A percentile compares a stretch with the other conserved stretches of the same genome.
These are phyloP conservation scores for Gallinago media DNA, from an alignment of 2,113 vertebrate species.

Conservation along the genomic window DNA sequence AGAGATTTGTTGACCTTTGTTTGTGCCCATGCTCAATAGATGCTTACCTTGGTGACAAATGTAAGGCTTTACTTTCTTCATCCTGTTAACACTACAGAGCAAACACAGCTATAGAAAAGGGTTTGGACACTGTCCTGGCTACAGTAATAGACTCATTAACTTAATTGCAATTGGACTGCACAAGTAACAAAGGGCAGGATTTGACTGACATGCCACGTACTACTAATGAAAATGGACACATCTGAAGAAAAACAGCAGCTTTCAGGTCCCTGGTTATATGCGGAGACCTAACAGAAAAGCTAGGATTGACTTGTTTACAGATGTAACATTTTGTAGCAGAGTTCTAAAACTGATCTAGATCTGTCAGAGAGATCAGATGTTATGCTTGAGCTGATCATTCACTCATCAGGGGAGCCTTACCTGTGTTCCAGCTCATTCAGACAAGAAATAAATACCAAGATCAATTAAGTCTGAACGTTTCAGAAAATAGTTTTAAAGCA, in stretches of 20 bases:
- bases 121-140: conserved; percentile 7
- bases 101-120: neutral
- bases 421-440: conserved; percentile 5
- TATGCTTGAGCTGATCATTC: neutral
- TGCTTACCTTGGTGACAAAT: conserved; percentile 6
- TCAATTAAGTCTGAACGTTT: neutral
- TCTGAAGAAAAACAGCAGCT: conserved; percentile 29
- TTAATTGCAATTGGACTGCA: neutral
- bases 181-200: conserved; percentile 19
- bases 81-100: neutral
- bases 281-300: neutral
- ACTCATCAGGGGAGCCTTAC: neutral
- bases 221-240: neutral
- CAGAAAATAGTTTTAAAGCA: neutral
- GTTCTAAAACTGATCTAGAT: conserved; percentile 9
- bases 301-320: neutral
- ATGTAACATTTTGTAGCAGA: neutral
- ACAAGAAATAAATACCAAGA: neutral
- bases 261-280: neutral
- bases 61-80: conserved; percentile 23
- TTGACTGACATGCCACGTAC: neutral
- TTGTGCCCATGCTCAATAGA: neutral
- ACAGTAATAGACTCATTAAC: neutral
- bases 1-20: neutral
- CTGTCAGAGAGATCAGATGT: neutral